These are phyloP conservation scores for Ascidia mentula DNA, from an alignment of 23 tunicate genomes.

Conservation along the genomic window DNA sequence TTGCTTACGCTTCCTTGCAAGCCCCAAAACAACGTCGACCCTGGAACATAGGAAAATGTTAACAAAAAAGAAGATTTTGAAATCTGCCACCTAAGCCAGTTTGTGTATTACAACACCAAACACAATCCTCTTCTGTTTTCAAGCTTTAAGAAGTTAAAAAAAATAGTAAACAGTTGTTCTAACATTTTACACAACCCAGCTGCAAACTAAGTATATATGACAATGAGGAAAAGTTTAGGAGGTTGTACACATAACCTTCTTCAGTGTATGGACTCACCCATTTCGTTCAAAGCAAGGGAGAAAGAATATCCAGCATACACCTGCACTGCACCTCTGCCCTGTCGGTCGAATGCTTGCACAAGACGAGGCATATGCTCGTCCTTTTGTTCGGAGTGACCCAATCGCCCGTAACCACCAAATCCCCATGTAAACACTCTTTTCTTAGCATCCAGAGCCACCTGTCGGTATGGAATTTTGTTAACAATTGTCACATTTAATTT, in stretches of 20 bases:
- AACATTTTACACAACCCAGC: too few species aligned
- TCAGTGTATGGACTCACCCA: conserved; percentile 34
- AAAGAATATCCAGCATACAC: conserved; percentile 71
- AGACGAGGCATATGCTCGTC: conserved; percentile 90
- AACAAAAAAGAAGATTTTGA: not conserved
- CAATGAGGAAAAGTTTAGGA: not conserved
- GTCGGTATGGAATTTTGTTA: too few species aligned
- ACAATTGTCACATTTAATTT: too few species aligned
- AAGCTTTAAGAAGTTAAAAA: too few species aligned
- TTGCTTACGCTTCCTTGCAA: conserved; percentile 68
- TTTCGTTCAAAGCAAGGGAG: conserved; percentile 79
- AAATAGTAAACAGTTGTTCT: too few species aligned
- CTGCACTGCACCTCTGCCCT: conserved; percentile 71
- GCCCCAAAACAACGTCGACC: conserved; percentile 90
- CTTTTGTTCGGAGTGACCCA: conserved; percentile 93
- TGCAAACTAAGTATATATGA: not conserved
- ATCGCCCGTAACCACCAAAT: conserved; percentile 92
- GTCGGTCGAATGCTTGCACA: conserved; percentile 64
- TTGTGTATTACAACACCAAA: too few species aligned
- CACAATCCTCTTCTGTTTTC: too few species aligned
- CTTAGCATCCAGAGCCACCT: conserved; percentile 88
- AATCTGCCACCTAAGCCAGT: too few species aligned
- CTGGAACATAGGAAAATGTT: conserved; percentile 19
- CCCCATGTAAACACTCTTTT: conserved; percentile 96
- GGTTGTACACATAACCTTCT: not conserved